Conservation (phyloP, 2,797 vertebrate genomes). For the Cynodonichthys magdalenae region DNA sequence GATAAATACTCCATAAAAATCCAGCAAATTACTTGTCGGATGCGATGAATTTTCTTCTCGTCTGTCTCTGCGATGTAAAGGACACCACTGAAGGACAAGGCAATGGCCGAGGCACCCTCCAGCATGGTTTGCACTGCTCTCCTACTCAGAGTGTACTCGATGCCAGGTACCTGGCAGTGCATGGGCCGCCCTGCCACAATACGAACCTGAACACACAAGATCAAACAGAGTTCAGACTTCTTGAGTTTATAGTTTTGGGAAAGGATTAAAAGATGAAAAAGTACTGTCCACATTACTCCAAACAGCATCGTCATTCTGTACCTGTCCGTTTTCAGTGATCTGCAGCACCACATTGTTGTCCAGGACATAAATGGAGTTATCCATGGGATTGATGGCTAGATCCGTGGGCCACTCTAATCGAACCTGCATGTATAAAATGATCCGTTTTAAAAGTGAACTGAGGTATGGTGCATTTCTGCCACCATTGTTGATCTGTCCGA, state of each 20-base stretch:
- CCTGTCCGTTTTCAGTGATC: constrained; percentile 94
- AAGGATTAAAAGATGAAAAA: background rate
- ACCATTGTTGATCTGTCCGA: background rate
- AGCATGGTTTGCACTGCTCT: constrained; percentile 93
- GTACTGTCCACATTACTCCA: background rate
- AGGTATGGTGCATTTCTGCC: no score
- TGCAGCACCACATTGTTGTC: constrained; percentile 98
- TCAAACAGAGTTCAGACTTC: background rate
- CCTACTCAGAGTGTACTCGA: constrained; percentile 92
- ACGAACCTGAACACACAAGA: constrained; percentile 82
- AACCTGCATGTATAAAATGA: constrained; percentile 78
- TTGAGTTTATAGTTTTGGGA: background rate
- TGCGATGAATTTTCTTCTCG: constrained; percentile 96
- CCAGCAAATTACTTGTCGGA: constrained; percentile 82
- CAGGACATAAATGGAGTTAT: constrained; percentile 97
- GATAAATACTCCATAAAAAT: background rate
- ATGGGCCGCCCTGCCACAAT: constrained; percentile 95
- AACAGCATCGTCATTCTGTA: constrained; percentile 10
- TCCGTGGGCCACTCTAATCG: constrained; percentile 98
- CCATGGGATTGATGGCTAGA: constrained; percentile 97
- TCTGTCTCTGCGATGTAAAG: constrained; percentile 97
- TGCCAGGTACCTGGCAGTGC: constrained; percentile 96
- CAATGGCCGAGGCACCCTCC: constrained; percentile 93
- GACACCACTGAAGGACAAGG: constrained; percentile 93
- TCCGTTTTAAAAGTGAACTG: no score